Conservation (phyloP, 2,888 invertebrate genomes). For the Spatulosminthurus flaviceps region DNA sequence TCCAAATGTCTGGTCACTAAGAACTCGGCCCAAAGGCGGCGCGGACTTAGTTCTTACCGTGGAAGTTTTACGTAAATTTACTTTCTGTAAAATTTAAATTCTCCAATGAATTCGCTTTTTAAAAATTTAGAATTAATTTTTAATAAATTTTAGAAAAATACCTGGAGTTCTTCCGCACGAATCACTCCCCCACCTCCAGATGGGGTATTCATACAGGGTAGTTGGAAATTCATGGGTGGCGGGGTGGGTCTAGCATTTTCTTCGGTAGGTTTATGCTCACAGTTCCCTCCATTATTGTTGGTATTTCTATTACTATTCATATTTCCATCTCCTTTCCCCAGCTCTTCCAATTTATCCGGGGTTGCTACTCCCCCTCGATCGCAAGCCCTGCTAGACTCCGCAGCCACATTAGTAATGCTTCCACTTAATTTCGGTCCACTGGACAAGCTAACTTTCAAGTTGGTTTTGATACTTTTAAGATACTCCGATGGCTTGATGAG, state of each 20-base stretch:
- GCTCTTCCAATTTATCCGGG: too few relatives aligned
- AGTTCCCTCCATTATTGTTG: too few relatives aligned
- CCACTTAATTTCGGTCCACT: slow-evolving; percentile 22
- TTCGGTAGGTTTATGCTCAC: too few relatives aligned
- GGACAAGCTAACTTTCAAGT: slow-evolving; percentile 31
- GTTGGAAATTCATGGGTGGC: slow-evolving; percentile 56
- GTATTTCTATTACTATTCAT: too few relatives aligned
- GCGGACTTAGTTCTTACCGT: slow-evolving; percentile 62
- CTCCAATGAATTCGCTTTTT: too few relatives aligned
- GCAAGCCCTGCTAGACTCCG: slow-evolving; percentile 50
- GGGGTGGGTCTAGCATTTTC: slow-evolving; percentile 32
- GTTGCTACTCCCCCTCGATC: slow-evolving; percentile 28
- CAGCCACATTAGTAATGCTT: slow-evolving; percentile 36
- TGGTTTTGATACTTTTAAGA: slow-evolving; percentile 79
- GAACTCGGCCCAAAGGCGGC: slow-evolving; percentile 60
- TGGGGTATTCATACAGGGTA: slow-evolving; percentile 57
- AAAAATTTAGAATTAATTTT: too few relatives aligned
- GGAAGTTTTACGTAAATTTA: slow-evolving; percentile 62
- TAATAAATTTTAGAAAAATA: slow-evolving; percentile 41
- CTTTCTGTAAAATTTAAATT: slow-evolving; percentile 54
- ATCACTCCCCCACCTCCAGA: slow-evolving; percentile 50
- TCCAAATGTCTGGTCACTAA: slow-evolving; percentile 32
- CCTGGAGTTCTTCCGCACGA: slow-evolving; percentile 62
- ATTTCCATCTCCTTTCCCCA: too few relatives aligned
- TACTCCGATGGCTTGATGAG: slow-evolving; percentile 94